phyloP scores from a whole-genome alignment of 2,113 vertebrate species.

The Plotosus lineatus region DNA sequence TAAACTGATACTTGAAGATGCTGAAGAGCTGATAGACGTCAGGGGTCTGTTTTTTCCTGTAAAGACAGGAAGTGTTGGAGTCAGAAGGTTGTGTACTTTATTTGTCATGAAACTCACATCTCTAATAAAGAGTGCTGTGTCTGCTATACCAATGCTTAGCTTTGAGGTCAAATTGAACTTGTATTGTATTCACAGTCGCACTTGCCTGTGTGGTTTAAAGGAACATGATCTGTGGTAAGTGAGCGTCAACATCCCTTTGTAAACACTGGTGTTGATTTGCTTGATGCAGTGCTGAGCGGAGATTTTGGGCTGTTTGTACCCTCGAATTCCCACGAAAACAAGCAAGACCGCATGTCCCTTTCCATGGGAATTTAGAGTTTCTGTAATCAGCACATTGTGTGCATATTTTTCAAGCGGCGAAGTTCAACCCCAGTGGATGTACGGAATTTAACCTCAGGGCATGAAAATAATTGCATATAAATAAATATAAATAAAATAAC shows the following conservation, averaged over 20 bases:
- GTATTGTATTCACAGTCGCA: conserved; percentile 4
- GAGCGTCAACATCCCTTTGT: conserved; percentile 4
- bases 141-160: neutral
- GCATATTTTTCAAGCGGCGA: conserved; percentile 29
- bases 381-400: conserved; percentile 45
- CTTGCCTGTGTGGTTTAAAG: conserved; percentile 18
- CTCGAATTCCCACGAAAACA: conserved; percentile 40
- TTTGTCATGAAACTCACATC: neutral
- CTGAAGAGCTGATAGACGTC: neutral
- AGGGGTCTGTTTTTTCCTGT: neutral
- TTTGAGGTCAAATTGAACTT: conserved; percentile 28
- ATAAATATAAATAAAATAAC: neutral
- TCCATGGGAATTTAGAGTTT: conserved; percentile 26
- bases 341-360: conserved; percentile 2
- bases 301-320: conserved; percentile 2
- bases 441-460: conserved; percentile 41
- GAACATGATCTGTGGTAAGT: neutral
- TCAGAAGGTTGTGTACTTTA: neutral
- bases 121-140: neutral
- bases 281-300: conserved; percentile 9
- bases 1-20: neutral
- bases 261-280: conserved; percentile 2
- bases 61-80: neutral
- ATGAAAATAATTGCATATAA: conserved; percentile 5
- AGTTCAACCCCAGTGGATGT: conserved; percentile 41